Evolutionary conservation across 2,797 vertebrate genomes (phyloP), one percentile per base, ranked within the genome.

Genomic region (Pelochelys cantorii): DNA sequence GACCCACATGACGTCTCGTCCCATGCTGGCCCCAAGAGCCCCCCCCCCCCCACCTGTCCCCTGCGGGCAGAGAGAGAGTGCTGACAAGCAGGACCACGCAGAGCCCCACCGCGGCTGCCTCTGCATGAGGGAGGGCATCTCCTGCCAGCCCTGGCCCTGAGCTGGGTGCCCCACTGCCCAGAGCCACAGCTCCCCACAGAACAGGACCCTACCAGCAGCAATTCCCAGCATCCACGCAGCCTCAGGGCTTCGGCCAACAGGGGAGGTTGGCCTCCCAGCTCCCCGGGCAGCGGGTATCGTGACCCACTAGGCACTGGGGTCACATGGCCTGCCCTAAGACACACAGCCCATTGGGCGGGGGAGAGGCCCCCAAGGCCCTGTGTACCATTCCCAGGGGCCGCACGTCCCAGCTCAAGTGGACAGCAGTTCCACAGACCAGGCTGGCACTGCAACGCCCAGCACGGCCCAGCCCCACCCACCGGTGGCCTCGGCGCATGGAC

Each of bases 381-480:
- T 5, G 37, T 37, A 37, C 37, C 37, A 5, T 37, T 37, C 37
- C 37, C 37, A 37, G 37, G 37, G 37, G 37, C 37, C 37, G 37
- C 37, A 37, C 37, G 37, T 52, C 75, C 75, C 75, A 92, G 71
- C 85, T 81, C 68, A 91, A 1, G 10, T 22, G 74, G 86, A 4
- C 57, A 37, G 42, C 11, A 68, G 37, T 37, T 37, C 37, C 37
- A 37, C 37, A 37, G 37, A 5, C 37, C 37, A 37, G 37, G 42
- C 81, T 65, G 86, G 62, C 9, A 9, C 65, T 18, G 65, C 65
- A 4, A 9, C 34, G 8, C 34, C n/a, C 20, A 23, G 71, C 34
- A 37, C 88, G 88, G 85, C 68, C 85, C 93, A 94, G 89, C 68
- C 79, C 17, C 0, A 75, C 84, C 80, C 90, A 94, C 81, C 79